Percentiles rank a stretch among this genome's conserved stretches.
Evolutionary conservation across 2,797 vertebrate genomes (phyloP).

Genomic region (Tachyglossus aculeatus): DNA sequence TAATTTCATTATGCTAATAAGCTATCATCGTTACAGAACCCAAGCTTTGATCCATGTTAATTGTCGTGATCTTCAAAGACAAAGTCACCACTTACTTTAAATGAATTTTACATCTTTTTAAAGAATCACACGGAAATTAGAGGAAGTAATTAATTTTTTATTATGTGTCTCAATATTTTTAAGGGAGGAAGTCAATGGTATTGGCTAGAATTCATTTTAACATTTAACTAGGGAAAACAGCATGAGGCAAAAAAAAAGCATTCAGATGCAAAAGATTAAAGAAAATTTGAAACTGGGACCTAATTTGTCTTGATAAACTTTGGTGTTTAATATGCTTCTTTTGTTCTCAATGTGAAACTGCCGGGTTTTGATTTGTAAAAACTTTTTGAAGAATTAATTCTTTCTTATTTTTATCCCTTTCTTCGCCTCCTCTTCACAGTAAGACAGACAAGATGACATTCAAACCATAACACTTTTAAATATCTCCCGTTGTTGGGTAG

Average conservation of each 20-base stretch:
- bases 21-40: slow-evolving; percentile 96
- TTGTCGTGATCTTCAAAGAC: slow-evolving; percentile 99
- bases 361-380: slow-evolving; percentile 84
- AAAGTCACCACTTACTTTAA: slow-evolving; percentile 99
- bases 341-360: slow-evolving; percentile 90
- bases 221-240: slow-evolving; percentile 91
- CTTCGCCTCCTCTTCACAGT: slow-evolving; percentile 76
- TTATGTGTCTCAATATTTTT: slow-evolving; percentile 97
- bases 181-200: slow-evolving; percentile 88
- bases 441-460: slow-evolving; percentile 79
- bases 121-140: slow-evolving; percentile 99
- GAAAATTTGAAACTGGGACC: slow-evolving; percentile 91
- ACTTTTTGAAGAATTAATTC: slow-evolving; percentile 84
- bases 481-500: no score
- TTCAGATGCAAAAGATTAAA: slow-evolving; percentile 98
- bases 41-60: slow-evolving; percentile 98
- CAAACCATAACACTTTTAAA: slow-evolving; percentile 77
- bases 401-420: slow-evolving; percentile 84
- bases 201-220: slow-evolving; percentile 90
- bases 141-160: slow-evolving; percentile 99
- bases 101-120: slow-evolving; percentile 99
- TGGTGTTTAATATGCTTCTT: slow-evolving; percentile 96
- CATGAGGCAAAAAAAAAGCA: slow-evolving; percentile 81
- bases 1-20: slow-evolving; percentile 99
- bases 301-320: slow-evolving; percentile 98